Evolutionary conservation across 2,797 vertebrate species (phyloP).

Genomic region (Odontamblyopus rebecca): DNA sequence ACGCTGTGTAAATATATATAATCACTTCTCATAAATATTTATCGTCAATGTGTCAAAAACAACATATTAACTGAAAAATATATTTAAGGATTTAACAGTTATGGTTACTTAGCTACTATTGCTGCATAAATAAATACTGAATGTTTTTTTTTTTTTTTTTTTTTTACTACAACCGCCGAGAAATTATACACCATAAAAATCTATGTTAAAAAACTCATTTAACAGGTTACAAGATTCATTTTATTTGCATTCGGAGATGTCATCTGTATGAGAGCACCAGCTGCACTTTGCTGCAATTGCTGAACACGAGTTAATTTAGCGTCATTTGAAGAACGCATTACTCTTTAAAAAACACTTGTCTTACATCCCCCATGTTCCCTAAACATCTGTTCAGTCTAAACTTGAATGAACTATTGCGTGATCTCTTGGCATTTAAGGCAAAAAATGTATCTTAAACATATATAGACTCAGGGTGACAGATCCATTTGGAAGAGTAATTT

Average conservation of each 20-base stretch:
- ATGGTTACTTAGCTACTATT: too few relatives aligned
- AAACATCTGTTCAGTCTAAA: conserved; percentile 24
- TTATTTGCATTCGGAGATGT: background rate
- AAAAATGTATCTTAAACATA: too few relatives aligned
- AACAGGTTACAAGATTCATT: background rate
- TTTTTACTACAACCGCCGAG: background rate
- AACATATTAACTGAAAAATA: background rate
- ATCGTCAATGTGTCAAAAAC: background rate
- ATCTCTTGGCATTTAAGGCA: background rate
- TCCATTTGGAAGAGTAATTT: too few relatives aligned
- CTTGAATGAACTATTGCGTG: background rate
- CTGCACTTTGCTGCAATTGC: background rate
- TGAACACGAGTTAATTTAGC: conserved; percentile 6
- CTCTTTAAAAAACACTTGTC: conserved; percentile 1
- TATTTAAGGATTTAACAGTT: background rate
- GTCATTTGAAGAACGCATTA: background rate
- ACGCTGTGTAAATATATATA: background rate
- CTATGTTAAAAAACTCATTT: background rate
- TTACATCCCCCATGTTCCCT: conserved; percentile 17
- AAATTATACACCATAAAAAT: background rate
- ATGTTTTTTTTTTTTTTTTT: background rate
- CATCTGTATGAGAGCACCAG: background rate
- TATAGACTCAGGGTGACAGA: background rate
- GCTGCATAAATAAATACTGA: background rate
- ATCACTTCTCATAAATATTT: background rate